phyloP scores from a whole-genome alignment of 2,888 invertebrate species.

The Venustoraphidia nigricollis region DNA sequence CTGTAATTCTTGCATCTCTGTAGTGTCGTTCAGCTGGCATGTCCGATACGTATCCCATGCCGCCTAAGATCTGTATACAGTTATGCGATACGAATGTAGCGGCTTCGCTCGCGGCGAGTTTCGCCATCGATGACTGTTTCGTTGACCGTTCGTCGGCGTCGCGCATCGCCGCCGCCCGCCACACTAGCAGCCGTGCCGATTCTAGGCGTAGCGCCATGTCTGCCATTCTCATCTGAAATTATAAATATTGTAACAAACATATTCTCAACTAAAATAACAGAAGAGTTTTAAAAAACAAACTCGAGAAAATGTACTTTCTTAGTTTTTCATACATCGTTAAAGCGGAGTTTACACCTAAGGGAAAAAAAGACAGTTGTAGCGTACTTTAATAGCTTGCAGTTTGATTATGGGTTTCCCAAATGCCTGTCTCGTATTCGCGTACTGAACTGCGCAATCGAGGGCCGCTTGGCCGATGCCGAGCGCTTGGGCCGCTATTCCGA shows the following conservation, averaged over 20 bases:
- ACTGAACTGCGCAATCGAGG: constrained; percentile 54
- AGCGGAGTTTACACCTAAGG: too few relatives aligned
- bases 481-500: constrained; percentile 62
- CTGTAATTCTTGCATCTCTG: constrained; percentile 62
- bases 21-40: constrained; percentile 62
- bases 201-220: constrained; percentile 56
- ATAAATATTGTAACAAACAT: too few relatives aligned
- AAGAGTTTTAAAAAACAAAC: constrained; percentile 3
- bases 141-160: constrained; percentile 35
- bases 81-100: constrained; percentile 53
- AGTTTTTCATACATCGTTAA: too few relatives aligned
- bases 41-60: constrained; percentile 50
- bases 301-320: background rate
- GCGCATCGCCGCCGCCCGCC: constrained; percentile 48
- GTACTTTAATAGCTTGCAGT: constrained; percentile 50
- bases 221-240: constrained; percentile 39
- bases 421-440: constrained; percentile 46
- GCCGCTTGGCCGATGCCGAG: constrained; percentile 62
- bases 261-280: constrained; percentile 3
- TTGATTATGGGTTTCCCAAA: constrained; percentile 51
- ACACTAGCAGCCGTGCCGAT: constrained; percentile 49
- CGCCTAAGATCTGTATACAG: constrained; percentile 61
- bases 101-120: constrained; percentile 52
- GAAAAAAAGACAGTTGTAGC: too few relatives aligned
- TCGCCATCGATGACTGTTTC: constrained; percentile 61